Evolutionary conservation across 2,797 vertebrate species (phyloP).

Genomic region (Micropoecilia bifurca): DNA sequence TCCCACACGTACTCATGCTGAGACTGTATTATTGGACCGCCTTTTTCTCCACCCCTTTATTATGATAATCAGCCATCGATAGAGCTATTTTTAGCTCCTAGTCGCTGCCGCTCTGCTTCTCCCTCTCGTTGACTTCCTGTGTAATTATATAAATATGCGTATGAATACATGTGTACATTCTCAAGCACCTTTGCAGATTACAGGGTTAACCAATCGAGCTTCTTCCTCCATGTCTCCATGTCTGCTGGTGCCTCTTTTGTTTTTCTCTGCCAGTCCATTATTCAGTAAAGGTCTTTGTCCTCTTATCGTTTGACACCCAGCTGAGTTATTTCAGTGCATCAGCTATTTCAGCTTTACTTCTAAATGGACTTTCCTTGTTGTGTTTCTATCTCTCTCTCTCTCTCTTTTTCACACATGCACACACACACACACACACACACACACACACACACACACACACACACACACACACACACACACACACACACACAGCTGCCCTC

Average conservation of each 20-base stretch:
- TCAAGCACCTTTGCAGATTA: conserved; percentile 26
- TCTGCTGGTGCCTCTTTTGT: conserved; percentile 23
- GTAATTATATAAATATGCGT: conserved; percentile 66
- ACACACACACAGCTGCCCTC: conserved; percentile 16
- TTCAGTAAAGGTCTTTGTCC: conserved; percentile 70
- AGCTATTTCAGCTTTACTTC: conserved; percentile 66
- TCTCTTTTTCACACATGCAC: neutral
- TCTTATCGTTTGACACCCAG: conserved; percentile 63
- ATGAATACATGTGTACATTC: conserved; percentile 37
- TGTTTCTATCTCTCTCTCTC: conserved; percentile 47
- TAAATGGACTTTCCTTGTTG: conserved; percentile 83
- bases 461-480: no score
- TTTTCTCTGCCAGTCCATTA: conserved; percentile 59
- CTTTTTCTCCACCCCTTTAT: conserved; percentile 53
- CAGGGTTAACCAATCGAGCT: conserved; percentile 27
- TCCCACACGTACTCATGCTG: conserved; percentile 31
- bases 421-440: neutral
- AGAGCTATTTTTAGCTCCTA: conserved; percentile 72
- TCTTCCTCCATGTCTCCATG: conserved; percentile 10
- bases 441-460: no score
- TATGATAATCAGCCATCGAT: conserved; percentile 73
- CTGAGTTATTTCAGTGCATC: conserved; percentile 66
- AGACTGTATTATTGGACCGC: conserved; percentile 49
- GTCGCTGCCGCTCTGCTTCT: conserved; percentile 41
- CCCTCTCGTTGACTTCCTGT: conserved; percentile 59